Evolutionary conservation across 2,888 invertebrate species (phyloP), one percentile per base, ranked within the genome.

Genomic region (Tetrapedia diversipes): DNA sequence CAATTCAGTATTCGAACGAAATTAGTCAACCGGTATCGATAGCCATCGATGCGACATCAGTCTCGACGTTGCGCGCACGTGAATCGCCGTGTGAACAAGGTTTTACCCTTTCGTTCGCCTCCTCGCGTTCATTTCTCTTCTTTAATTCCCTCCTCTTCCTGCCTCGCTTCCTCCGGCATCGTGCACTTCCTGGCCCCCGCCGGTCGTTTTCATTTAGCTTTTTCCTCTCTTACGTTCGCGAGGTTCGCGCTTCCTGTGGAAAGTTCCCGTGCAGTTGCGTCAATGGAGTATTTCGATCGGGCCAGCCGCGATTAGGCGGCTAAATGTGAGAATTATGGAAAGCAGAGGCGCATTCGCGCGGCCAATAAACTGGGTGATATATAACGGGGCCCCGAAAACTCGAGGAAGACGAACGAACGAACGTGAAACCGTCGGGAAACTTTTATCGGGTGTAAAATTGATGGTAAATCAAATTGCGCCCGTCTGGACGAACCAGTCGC

Each of bases 271-370:
- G 72, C 82, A 76, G 77, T 78, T 82, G 75, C 82, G 79, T 80
- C 77, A 70, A 82, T 75, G 77, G 67, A 74, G 68, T 72, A 77
- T 80, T 83, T 76, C 77, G 79, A 60, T 79, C 74, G 79, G 79
- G 81, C 77, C 76, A 61, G 56, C 65, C 82, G 61, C 81, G 80
- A 86, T 88, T 87, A 82, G 81, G 82, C 84, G 82, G 81, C 77
- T 86, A 89, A 88, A 88, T 86, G 87, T 80, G 85, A 85, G 83
- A 87, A 89, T 89, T 88, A 88, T 88, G 88, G 88, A 89, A 88
- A 89, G 75, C 81, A 84, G 85, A 73, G 77, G 78, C 72, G 63
- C 49, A 77, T 69, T 72, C 77, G 66, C 45, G 73, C 29, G 57
- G 59, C 81, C 74, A 65, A 75, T 80, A 79, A 80, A 81, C 71